Percentiles rank a stretch among this genome's conserved stretches.
These are phyloP conservation scores for Pleuronectes platessa DNA, from an alignment of 2,113 vertebrate genomes.

Conservation along the genomic window DNA sequence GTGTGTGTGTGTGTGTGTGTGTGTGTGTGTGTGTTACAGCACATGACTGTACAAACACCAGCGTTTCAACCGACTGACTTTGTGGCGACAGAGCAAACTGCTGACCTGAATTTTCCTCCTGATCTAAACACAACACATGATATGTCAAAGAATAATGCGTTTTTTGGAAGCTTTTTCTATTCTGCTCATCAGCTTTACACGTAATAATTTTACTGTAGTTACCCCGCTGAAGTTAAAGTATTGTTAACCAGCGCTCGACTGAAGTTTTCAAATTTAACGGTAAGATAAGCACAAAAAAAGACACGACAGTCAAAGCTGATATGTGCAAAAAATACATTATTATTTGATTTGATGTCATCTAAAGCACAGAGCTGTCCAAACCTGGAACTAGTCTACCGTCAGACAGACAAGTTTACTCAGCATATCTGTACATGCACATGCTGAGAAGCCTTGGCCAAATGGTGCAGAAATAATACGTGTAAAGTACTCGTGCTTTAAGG, in stretches of 20 bases:
- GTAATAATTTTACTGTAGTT: no score
- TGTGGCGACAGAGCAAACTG: no score
- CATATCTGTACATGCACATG: slow-evolving; percentile 31
- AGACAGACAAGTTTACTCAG: slow-evolving; percentile 54
- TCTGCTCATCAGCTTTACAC: no score
- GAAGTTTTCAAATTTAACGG: not conserved
- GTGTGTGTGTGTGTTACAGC: no score
- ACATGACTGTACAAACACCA: no score
- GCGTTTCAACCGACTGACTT: no score
- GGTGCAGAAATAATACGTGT: slow-evolving; percentile 66
- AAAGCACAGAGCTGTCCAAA: slow-evolving; percentile 21
- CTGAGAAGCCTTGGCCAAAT: slow-evolving; percentile 60
- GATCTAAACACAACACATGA: not conserved
- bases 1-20: no score
- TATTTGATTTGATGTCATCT: slow-evolving; percentile 24
- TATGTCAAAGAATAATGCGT: no score
- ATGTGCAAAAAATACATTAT: not conserved
- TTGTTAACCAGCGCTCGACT: not conserved
- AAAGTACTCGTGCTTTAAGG: slow-evolving; percentile 51
- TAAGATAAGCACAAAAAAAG: not conserved
- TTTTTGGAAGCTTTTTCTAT: no score
- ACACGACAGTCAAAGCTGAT: slow-evolving; percentile 5
- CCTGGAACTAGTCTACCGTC: slow-evolving; percentile 16
- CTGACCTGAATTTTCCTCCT: not conserved
- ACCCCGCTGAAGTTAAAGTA: not conserved